phyloP scores from a whole-genome alignment of 2,113 vertebrate species.

The Petrocephalus microphthalmus region DNA sequence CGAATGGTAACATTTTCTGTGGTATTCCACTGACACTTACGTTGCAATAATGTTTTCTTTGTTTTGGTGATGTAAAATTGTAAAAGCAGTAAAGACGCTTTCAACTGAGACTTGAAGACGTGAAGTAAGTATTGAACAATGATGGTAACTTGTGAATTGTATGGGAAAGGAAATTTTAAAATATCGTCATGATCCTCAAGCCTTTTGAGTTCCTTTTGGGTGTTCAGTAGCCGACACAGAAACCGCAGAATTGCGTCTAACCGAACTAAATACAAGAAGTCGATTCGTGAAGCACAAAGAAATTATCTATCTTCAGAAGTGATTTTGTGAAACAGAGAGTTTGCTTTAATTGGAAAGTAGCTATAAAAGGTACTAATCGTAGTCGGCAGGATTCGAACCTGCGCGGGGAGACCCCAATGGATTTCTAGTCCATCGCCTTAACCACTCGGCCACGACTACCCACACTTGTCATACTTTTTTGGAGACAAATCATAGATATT shows the following conservation, averaged over 20 bases:
- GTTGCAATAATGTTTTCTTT: neutral
- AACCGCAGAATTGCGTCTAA: no score
- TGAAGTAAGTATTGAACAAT: neutral
- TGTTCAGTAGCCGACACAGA: no score
- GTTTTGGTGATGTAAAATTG: neutral
- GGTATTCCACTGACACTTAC: neutral
- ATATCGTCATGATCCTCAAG: no score
- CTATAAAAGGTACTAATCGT: neutral
- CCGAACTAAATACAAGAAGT: no score
- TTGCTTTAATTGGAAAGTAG: neutral
- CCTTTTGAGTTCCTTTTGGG: no score
- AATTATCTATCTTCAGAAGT: neutral
- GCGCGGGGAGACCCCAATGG: slow-evolving; percentile 71
- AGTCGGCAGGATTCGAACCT: slow-evolving; percentile 52
- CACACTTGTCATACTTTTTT: neutral
- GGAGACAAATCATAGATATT: neutral
- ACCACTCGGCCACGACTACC: slow-evolving; percentile 70
- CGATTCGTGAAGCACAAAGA: neutral
- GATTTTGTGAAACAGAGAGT: neutral
- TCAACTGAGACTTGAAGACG: neutral
- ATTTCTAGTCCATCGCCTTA: slow-evolving; percentile 76
- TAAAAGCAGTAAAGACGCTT: neutral
- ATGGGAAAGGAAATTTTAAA: neutral
- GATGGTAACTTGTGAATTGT: neutral
- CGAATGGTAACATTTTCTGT: neutral